Evolutionary conservation across 2,888 invertebrate species (phyloP).

Genomic region (Shargacucullia verbasci): DNA sequence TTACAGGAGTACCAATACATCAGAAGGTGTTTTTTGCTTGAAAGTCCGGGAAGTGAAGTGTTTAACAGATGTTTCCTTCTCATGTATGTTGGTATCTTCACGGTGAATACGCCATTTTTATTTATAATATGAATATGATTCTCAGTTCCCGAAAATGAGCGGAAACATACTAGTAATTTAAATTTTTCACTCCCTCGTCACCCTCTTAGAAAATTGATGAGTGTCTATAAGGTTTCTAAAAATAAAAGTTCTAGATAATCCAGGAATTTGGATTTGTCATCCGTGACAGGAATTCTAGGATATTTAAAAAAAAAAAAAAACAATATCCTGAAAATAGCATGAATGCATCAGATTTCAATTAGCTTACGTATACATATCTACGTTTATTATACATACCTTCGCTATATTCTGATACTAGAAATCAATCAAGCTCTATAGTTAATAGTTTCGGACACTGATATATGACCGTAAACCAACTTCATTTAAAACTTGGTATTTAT

Average conservation of each 20-base stretch:
- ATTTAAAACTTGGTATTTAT: too few species aligned
- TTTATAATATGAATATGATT: slow-evolving; percentile 54
- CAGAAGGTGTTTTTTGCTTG: slow-evolving; percentile 34
- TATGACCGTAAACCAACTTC: too few species aligned
- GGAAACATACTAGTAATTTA: slow-evolving; percentile 62
- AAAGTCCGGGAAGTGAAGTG: slow-evolving; percentile 47
- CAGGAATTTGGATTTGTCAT: slow-evolving; percentile 28
- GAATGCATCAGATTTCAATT: too few species aligned
- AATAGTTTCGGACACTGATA: too few species aligned
- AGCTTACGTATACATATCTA: too few species aligned
- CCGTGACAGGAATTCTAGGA: too few species aligned
- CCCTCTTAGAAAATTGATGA: slow-evolving; percentile 46
- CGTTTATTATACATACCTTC: too few species aligned
- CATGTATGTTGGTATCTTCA: slow-evolving; percentile 58
- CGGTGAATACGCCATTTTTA: too few species aligned
- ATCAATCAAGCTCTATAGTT: too few species aligned
- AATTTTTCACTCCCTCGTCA: slow-evolving; percentile 65
- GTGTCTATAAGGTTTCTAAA: slow-evolving; percentile 29
- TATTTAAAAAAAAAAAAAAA: too few species aligned
- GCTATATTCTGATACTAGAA: too few species aligned
- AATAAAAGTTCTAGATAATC: slow-evolving; percentile 27
- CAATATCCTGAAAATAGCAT: too few species aligned
- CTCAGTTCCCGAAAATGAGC: slow-evolving; percentile 66
- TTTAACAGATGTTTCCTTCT: slow-evolving; percentile 72
- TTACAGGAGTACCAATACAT: slow-evolving; percentile 22